These are phyloP conservation scores for Acanthoscelides obtectus DNA, from an alignment of 2,888 invertebrate genomes.

Conservation along the genomic window DNA sequence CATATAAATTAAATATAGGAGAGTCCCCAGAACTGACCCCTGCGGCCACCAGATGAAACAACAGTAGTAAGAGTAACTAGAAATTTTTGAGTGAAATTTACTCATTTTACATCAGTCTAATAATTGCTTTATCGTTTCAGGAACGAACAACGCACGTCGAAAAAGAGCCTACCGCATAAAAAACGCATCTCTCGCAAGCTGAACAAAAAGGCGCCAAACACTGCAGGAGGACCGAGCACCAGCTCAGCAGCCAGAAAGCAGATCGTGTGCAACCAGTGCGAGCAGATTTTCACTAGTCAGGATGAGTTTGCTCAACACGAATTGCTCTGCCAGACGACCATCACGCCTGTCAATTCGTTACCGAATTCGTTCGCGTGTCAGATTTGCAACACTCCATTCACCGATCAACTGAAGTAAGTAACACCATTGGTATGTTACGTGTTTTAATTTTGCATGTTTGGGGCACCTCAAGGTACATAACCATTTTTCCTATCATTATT, in stretches of 20 bases:
- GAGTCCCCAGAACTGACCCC: too few relatives aligned
- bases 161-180: slow-evolving; percentile 78
- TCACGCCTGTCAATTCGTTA: slow-evolving; percentile 43
- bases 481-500: too few relatives aligned
- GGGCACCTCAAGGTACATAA: too few relatives aligned
- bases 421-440: too few relatives aligned
- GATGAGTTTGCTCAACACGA: slow-evolving; percentile 50
- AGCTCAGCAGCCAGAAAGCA: slow-evolving; percentile 29
- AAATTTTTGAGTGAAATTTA: too few relatives aligned
- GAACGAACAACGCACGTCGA: slow-evolving; percentile 43
- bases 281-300: slow-evolving; percentile 45
- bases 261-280: slow-evolving; percentile 49
- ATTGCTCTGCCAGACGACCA: slow-evolving; percentile 45
- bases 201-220: slow-evolving; percentile 49
- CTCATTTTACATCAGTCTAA: not conserved
- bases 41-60: too few relatives aligned
- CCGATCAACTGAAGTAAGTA: slow-evolving; percentile 62
- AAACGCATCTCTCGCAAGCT: slow-evolving; percentile 78
- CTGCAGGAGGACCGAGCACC: slow-evolving; percentile 6
- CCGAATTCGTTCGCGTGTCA: slow-evolving; percentile 64
- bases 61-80: too few relatives aligned
- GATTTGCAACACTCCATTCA: slow-evolving; percentile 70
- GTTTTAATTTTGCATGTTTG: too few relatives aligned
- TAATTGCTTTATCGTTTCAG: slow-evolving; percentile 21
- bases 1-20: too few relatives aligned